Evolutionary conservation across 2,888 invertebrate genomes (phyloP).

Genomic region (Cheilosia pagana): DNA sequence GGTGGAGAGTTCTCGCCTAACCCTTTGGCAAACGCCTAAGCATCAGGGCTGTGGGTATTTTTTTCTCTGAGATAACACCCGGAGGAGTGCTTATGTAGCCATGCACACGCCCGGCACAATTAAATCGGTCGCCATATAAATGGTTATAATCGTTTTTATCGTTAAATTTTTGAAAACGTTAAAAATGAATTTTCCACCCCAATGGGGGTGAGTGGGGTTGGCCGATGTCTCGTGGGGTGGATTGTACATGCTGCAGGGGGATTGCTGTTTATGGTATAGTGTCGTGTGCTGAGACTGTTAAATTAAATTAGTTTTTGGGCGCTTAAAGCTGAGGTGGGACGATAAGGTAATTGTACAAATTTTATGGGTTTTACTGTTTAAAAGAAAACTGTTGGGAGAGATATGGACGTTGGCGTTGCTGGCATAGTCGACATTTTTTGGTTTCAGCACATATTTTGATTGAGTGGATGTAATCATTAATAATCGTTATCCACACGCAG

Average conservation of each 20-base stretch:
- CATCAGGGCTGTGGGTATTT: conserved; percentile 23
- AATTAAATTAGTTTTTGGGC: conserved; percentile 67
- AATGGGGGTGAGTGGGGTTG: not conserved
- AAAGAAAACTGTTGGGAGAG: conserved; percentile 18
- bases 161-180: conserved; percentile 28
- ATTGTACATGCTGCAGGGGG: conserved; percentile 21
- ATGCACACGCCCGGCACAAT: conserved; percentile 64
- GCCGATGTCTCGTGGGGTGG: not conserved
- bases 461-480: too few relatives aligned
- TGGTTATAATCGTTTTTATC: conserved; percentile 72
- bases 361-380: conserved; percentile 44
- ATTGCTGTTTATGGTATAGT: conserved; percentile 46
- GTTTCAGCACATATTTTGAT: too few relatives aligned
- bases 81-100: conserved; percentile 52
- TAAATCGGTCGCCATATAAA: conserved; percentile 69
- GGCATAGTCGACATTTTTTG: not conserved
- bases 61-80: conserved; percentile 65
- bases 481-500: too few relatives aligned
- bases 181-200: conserved; percentile 51
- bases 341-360: conserved; percentile 67
- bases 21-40: conserved; percentile 48
- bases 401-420: conserved; percentile 3
- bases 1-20: conserved; percentile 45
- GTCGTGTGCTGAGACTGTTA: conserved; percentile 68
- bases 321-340: conserved; percentile 53